Base-by-base conservation (phyloP, 2,113 vertebrate genomes). In the Gambusia holbrooki region DNA sequence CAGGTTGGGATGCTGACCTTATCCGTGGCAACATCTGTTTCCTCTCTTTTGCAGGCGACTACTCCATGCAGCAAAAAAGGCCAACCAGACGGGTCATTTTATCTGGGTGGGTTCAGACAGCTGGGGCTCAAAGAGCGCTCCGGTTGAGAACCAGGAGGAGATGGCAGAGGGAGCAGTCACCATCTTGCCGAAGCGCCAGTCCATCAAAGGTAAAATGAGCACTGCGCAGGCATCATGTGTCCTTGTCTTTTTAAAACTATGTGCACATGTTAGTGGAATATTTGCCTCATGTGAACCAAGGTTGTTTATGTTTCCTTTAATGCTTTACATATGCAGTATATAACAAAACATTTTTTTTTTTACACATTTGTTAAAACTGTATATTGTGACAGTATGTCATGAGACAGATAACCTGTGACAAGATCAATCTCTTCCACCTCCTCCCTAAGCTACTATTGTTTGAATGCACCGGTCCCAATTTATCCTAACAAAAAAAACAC, bases 41-140 rank as follows among this genome's bases (percentile, higher is more conserved):
- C 68, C 42, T 86, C 73, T 71, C 80, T 72, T 85, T 81, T 73
- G 61, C 88, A 99, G 98, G 90, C 94, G 95, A 68, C 96, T 99
- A n/a, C 94, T 99, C 77, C 95, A 97, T 81, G 97, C 98, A 0
- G 97, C 97, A 4, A 97, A 97, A 87, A 96, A 94, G 89, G 97
- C 96, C 6, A 99, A 99, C 91, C 96, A 97, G 94, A 98, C 96
- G 0, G 96, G 97, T 40, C 97, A 99, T 85, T 98, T 99, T 90
- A 96, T 99, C 94, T 99, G 97, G 97, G 97, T 99, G 94, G 98
- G 98, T 65, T 99, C 98, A 0, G 98, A 99, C 92, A 99, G 98
- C 93, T 99, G 97, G 98, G 98, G 98, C 82, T 98, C 97, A 79
- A 99, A 99, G 93, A 98, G 96, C 1, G 93, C 97, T 3, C 98